Percentiles rank a stretch among this genome's conserved stretches.
Conservation (phyloP, 2,888 invertebrate genomes). For the Ornithoptera priamus region DNA sequence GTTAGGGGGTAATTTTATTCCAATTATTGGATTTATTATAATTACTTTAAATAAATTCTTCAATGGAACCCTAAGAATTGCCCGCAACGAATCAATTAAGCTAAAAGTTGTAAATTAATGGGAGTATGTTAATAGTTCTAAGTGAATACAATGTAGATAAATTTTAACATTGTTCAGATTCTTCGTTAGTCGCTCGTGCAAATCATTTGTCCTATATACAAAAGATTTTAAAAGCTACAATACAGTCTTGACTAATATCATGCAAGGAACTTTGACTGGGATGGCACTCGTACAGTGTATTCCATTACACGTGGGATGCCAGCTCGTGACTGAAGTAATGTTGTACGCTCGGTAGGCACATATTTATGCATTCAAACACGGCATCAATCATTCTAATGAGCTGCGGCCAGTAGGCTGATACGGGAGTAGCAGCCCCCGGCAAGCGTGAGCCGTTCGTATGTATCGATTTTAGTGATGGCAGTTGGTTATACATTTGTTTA, state of each 20-base stretch:
- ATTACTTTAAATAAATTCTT: no score
- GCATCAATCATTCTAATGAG: slow-evolving; percentile 79
- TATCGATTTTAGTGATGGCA: slow-evolving; percentile 48
- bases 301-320: slow-evolving; percentile 50
- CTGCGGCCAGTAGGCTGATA: slow-evolving; percentile 50
- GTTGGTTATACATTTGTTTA: slow-evolving; percentile 29
- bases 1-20: no score
- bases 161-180: no score
- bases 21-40: no score
- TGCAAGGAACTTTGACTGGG: neutral
- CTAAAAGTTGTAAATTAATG: no score
- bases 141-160: no score
- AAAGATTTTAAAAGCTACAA: neutral
- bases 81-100: no score
- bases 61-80: no score
- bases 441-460: slow-evolving; percentile 51
- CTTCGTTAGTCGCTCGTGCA: no score
- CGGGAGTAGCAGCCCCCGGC: slow-evolving; percentile 45
- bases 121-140: no score
- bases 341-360: slow-evolving; percentile 55
- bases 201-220: no score
- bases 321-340: slow-evolving; percentile 58
- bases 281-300: slow-evolving; percentile 14
- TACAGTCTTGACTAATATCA: neutral
- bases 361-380: slow-evolving; percentile 71